Percentiles rank a stretch among this genome's conserved stretches.
phyloP scores from a whole-genome alignment of 2,797 vertebrate species.

The Sebastes minor region DNA sequence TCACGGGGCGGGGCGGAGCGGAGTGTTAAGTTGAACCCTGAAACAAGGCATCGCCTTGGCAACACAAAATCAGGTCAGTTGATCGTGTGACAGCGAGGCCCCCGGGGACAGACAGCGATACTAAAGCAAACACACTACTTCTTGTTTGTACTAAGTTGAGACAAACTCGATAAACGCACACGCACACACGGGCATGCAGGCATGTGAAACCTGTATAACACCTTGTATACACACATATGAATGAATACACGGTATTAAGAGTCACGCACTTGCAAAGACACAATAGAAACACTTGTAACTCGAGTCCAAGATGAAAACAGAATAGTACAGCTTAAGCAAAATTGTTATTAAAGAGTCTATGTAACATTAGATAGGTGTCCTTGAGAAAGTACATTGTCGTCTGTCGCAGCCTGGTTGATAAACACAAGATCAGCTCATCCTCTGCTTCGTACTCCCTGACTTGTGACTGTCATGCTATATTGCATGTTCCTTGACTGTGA shows the following conservation, averaged over 20 bases:
- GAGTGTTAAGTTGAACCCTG: constrained; percentile 38
- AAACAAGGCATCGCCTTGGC: constrained; percentile 43
- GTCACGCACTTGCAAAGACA: background rate
- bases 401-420: background rate
- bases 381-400: background rate
- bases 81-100: constrained; percentile 50
- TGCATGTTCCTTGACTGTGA: background rate
- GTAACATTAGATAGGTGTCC: background rate
- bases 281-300: background rate
- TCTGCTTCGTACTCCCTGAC: background rate
- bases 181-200: background rate
- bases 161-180: constrained; percentile 2
- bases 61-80: constrained; percentile 60
- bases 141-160: constrained; percentile 39
- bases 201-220: constrained; percentile 1
- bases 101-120: constrained; percentile 41
- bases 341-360: background rate
- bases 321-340: background rate
- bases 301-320: background rate
- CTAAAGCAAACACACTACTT: constrained; percentile 7
- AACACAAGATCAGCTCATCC: constrained; percentile 7
- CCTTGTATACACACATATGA: background rate
- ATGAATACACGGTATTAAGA: background rate
- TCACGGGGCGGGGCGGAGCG: constrained; percentile 34
- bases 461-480: constrained; percentile 7